Conservation (phyloP, 2,113 vertebrate genomes). For the Helogale parvula region DNA sequence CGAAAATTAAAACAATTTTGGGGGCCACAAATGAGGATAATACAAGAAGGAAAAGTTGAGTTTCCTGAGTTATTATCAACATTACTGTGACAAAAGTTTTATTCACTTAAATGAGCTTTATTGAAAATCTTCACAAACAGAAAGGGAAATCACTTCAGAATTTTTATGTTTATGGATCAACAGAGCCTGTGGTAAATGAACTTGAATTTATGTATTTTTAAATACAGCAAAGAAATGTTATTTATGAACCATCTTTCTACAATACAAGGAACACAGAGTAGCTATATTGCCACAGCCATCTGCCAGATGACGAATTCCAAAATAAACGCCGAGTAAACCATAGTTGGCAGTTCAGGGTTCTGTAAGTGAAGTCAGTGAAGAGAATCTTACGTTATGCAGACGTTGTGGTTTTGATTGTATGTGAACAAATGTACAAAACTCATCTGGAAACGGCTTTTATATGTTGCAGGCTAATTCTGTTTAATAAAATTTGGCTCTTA, state of each 20-base stretch:
- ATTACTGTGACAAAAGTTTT: constrained; percentile 13
- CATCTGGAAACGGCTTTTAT: constrained; percentile 15
- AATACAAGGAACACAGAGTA: not conserved
- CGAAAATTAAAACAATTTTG: not conserved
- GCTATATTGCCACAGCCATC: too few species aligned
- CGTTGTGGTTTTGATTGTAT: not conserved
- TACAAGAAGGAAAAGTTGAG: constrained; percentile 22
- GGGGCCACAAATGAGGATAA: not conserved
- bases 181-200: not conserved
- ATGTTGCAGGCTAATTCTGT: constrained; percentile 2
- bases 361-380: not conserved
- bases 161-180: not conserved
- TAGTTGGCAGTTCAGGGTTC: not conserved
- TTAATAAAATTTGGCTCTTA: not conserved
- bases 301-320: not conserved
- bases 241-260: not conserved
- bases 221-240: constrained; percentile 17
- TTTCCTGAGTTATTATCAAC: constrained; percentile 18
- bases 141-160: not conserved
- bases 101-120: not conserved
- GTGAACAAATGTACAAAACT: constrained; percentile 19
- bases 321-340: not conserved
- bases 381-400: not conserved
- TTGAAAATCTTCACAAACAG: not conserved
- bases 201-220: not conserved